phyloP scores from a whole-genome alignment of 1,140 invertebrate species.

The Pinna nobilis region DNA sequence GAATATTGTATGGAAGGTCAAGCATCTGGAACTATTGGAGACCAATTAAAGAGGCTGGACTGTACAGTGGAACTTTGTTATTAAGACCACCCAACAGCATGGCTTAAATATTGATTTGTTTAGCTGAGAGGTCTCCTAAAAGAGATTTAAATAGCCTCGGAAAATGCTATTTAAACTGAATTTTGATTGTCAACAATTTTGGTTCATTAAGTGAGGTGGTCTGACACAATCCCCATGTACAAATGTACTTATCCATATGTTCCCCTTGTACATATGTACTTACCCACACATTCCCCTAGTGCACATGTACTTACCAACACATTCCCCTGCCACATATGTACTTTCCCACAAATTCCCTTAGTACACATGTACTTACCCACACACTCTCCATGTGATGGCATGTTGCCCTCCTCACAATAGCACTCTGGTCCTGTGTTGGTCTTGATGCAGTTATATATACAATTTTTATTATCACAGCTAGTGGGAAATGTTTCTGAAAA shows the following conservation, averaged over 20 bases:
- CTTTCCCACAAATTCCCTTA: slow-evolving; percentile 26
- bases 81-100: no score
- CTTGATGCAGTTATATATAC: slow-evolving; percentile 23
- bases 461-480: slow-evolving; percentile 37
- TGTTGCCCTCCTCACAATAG: slow-evolving; percentile 43
- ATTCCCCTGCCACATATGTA: slow-evolving; percentile 5
- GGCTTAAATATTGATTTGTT: no score
- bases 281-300: slow-evolving; percentile 17
- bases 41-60: no score
- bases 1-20: no score
- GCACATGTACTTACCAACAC: not conserved
- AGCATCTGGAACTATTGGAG: no score
- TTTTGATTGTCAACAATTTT: no score
- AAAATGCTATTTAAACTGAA: no score
- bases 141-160: no score
- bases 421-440: slow-evolving; percentile 49
- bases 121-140: no score
- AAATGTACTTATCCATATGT: not conserved
- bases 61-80: no score
- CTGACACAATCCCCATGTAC: no score
- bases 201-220: no score
- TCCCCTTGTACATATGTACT: slow-evolving; percentile 3
- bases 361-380: slow-evolving; percentile 16
- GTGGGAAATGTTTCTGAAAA: not conserved
- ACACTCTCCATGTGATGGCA: not conserved